phyloP scores from a whole-genome alignment of 2,797 vertebrate species.

The Brachymystax lenok region DNA sequence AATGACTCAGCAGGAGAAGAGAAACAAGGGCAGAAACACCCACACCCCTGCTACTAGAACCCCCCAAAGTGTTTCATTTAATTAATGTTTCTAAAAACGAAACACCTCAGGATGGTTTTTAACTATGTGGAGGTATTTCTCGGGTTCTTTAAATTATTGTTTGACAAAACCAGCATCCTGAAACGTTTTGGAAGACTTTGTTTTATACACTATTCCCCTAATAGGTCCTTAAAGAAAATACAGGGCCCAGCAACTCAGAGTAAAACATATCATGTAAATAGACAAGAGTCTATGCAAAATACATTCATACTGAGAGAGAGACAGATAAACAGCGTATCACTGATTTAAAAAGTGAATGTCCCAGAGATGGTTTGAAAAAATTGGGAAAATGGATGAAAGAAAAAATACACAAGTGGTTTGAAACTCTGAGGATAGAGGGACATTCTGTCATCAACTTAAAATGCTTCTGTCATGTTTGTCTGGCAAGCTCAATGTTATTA shows the following conservation, averaged over 20 bases:
- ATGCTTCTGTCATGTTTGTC: neutral
- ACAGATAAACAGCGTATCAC: neutral
- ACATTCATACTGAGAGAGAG: neutral
- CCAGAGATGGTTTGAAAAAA: neutral
- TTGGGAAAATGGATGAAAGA: neutral
- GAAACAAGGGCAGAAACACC: no score
- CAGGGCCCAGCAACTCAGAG: neutral
- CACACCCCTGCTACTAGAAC: no score
- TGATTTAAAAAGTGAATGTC: neutral
- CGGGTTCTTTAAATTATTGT: no score
- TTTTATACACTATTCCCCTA: neutral
- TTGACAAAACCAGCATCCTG: no score
- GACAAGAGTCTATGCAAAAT: neutral
- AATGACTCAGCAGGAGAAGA: no score
- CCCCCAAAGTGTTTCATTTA: no score
- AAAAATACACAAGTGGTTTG: neutral
- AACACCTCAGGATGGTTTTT: neutral
- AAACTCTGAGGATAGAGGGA: neutral
- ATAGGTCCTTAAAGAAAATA: neutral
- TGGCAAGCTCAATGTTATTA: conserved; percentile 1
- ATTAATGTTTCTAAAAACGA: neutral
- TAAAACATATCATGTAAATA: neutral
- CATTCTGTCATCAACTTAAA: neutral
- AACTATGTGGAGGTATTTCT: no score
- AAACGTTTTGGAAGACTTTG: neutral